A percentile compares a stretch with the other conserved stretches of the same genome.
phyloP scores from a whole-genome alignment of 2,888 invertebrate species.

The Metacarcinus magister region DNA sequence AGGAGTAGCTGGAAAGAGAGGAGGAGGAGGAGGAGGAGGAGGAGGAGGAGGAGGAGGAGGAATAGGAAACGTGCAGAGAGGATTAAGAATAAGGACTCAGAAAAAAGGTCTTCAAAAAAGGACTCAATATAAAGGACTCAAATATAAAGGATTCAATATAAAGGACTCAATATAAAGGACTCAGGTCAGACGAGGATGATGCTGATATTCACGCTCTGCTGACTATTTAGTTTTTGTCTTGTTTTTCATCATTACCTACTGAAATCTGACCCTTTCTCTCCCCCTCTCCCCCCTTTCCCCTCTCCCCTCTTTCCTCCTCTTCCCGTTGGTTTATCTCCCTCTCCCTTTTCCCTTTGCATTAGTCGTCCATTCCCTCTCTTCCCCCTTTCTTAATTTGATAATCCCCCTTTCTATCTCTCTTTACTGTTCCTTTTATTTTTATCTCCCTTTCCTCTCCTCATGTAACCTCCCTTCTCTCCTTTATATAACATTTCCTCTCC shows the following conservation, averaged over 20 bases:
- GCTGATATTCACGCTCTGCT: neutral
- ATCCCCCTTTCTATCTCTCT: neutral
- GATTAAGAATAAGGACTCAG: no score
- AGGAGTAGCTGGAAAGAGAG: neutral
- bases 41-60: neutral
- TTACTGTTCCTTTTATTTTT: neutral
- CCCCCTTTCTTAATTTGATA: neutral
- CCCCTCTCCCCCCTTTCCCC: neutral
- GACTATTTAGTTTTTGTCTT: neutral
- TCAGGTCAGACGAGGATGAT: neutral
- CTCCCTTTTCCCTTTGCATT: neutral
- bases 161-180: neutral
- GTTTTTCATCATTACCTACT: neutral
- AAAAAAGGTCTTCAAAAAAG: no score
- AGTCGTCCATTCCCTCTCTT: neutral
- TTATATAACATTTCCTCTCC: neutral
- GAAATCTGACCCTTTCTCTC: neutral
- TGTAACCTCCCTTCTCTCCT: neutral
- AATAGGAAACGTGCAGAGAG: neutral
- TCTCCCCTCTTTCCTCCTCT: neutral
- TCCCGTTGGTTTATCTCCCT: neutral
- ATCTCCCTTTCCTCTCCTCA: neutral
- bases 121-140: neutral
- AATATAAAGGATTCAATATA: neutral
- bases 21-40: no score